Evolutionary conservation across 2,888 invertebrate species (phyloP), one percentile per base, ranked within the genome.

Genomic region (Erebia ligea): DNA sequence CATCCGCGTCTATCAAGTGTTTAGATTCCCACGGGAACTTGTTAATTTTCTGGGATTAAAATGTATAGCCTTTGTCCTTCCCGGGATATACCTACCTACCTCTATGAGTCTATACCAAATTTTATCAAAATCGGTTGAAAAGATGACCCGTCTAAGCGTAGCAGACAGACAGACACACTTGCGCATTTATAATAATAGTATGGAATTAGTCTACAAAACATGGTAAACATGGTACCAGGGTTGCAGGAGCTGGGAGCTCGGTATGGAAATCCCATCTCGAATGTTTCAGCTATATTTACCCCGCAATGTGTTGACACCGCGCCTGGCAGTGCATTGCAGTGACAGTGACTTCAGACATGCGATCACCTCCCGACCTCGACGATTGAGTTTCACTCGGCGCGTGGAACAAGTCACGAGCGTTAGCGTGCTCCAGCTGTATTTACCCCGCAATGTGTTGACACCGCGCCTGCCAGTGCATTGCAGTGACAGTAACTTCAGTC

Each of bases 401-500:
- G 5, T 68, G 67, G 62, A 21, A 45, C 50, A 25, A 67, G 64
- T 17, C 57, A 54, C 6, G 17, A n/a, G 62, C 34, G 4, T 10
- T 17, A 2, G 56, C 11, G 10, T 57, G 56, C n/a, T 59, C 56
- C 66, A 52, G 57, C 66, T 74, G 70, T 72, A 72, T 74, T 72
- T 72, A 72, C 62, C 40, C 19, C 65, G 75, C 75, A 79, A 42
- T 75, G 87, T 86, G 90, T 87, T 86, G 89, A 89, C 88, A 86
- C 82, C 81, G 83, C 79, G 79, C 86, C 86, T 83, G n/a, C n/a
- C 87, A 85, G 89, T 90, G 88, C 88, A 88, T 88, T 87, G 86
- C 85, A 79, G 82, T 66, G 82, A 78, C 76, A 74, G 79, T 83
- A 84, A 82, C 80, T 85, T 79, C 80, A 83, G 84, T 81, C 85